phyloP scores from a whole-genome alignment of 2,888 invertebrate species.

The Allacma fusca region DNA sequence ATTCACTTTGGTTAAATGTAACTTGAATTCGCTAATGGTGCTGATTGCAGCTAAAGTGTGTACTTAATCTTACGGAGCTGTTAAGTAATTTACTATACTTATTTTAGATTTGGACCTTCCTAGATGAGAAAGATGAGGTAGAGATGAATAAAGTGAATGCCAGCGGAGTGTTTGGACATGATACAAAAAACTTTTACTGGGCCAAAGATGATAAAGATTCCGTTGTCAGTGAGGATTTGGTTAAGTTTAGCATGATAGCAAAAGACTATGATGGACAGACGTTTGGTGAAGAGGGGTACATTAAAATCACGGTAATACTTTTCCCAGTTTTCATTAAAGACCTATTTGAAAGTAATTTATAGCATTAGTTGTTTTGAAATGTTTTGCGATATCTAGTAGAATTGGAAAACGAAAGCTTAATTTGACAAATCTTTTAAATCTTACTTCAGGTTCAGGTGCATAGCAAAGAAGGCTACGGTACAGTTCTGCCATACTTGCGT shows the following conservation, averaged over 20 bases:
- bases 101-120: constrained; percentile 70
- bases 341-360: too few species aligned
- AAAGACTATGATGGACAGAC: constrained; percentile 60
- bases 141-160: constrained; percentile 62
- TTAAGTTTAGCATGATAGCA: constrained; percentile 48
- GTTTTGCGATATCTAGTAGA: too few species aligned
- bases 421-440: too few species aligned
- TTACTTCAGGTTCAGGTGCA: constrained; percentile 68
- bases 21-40: not conserved
- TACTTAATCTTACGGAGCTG: too few species aligned
- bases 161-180: constrained; percentile 64
- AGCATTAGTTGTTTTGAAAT: too few species aligned
- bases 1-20: too few species aligned
- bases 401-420: too few species aligned
- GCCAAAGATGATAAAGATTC: constrained; percentile 47
- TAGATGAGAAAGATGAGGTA: constrained; percentile 69
- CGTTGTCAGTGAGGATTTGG: constrained; percentile 44
- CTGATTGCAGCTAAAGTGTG: too few species aligned
- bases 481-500: constrained; percentile 71
- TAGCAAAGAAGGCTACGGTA: constrained; percentile 66
- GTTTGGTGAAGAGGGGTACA: constrained; percentile 62
- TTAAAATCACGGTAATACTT: constrained; percentile 62
- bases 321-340: too few species aligned
- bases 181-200: constrained; percentile 65
- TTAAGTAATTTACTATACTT: too few species aligned